Percentiles rank a stretch among this genome's conserved stretches.
Conservation (phyloP, 2,113 vertebrate genomes). For the Oreochromis spilurus region DNA sequence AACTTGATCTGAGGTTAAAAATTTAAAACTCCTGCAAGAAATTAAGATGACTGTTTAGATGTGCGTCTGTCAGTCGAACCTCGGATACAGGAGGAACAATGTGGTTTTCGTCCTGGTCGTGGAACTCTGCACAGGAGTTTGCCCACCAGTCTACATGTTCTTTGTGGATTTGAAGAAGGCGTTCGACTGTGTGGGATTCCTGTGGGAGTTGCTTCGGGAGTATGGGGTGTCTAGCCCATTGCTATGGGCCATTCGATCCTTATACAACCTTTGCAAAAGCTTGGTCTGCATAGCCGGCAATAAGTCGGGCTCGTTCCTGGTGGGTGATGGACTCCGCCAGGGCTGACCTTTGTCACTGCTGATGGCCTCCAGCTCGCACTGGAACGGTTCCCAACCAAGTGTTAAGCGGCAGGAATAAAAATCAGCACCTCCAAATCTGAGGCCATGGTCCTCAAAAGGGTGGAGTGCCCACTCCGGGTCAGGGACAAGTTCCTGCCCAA, state of each 20-base stretch:
- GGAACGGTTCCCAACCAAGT: not conserved
- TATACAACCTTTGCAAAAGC: not conserved
- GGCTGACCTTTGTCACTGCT: not conserved
- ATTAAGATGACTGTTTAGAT: not conserved
- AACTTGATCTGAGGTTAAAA: not conserved
- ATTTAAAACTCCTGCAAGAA: not conserved
- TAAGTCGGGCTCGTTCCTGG: not conserved
- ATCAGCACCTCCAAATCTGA: not conserved
- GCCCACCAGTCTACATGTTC: not conserved
- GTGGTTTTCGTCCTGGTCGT: not conserved
- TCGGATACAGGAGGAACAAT: not conserved
- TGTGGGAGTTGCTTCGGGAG: not conserved
- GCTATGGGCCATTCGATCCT: not conserved
- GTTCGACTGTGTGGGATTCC: not conserved
- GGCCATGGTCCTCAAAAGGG: not conserved
- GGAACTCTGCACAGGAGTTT: not conserved
- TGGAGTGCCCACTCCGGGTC: fast-evolving
- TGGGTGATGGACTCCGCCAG: not conserved
- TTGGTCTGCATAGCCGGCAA: not conserved
- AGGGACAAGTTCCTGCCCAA: not conserved
- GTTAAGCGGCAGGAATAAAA: not conserved
- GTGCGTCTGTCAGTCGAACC: not conserved
- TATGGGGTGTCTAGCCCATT: not conserved
- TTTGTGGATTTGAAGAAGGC: not conserved
- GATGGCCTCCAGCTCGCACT: not conserved